Conservation (phyloP, 2,797 vertebrate genomes). For the Buceros bicornis region DNA sequence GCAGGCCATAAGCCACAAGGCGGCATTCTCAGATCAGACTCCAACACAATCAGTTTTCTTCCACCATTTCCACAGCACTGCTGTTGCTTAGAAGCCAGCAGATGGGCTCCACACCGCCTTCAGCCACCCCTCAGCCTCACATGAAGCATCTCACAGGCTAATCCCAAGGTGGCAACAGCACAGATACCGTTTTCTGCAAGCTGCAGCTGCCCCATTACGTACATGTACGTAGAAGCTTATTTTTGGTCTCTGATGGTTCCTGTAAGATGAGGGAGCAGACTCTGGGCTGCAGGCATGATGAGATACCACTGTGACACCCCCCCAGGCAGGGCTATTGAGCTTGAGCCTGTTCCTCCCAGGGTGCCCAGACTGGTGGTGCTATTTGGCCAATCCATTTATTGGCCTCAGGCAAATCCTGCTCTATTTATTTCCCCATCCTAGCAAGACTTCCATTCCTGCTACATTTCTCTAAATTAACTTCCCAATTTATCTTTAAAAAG, state of each 20-base stretch:
- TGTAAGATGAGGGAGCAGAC: background rate
- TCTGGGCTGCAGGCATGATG: fast-evolving
- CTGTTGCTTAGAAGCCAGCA: background rate
- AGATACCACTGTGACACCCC: background rate
- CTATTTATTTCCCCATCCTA: background rate
- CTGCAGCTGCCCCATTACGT: background rate
- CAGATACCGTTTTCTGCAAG: background rate
- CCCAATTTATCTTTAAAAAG: background rate
- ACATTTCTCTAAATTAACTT: background rate
- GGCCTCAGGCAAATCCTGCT: background rate
- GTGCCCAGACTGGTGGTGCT: background rate
- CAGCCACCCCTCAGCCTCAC: background rate
- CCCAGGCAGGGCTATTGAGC: background rate
- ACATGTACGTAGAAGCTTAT: background rate
- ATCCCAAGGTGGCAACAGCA: background rate
- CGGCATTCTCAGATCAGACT: background rate
- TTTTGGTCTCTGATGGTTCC: background rate
- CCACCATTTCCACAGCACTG: background rate
- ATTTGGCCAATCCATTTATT: background rate
- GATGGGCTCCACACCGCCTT: fast-evolving
- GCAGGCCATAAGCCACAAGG: background rate
- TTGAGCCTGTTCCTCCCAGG: background rate
- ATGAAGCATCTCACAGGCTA: background rate
- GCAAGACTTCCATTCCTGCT: background rate
- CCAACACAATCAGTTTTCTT: background rate